A percentile compares a stretch with the other conserved stretches of the same genome.
Conservation (phyloP, 2,113 vertebrate genomes). For the Scartelaos histophorus region DNA sequence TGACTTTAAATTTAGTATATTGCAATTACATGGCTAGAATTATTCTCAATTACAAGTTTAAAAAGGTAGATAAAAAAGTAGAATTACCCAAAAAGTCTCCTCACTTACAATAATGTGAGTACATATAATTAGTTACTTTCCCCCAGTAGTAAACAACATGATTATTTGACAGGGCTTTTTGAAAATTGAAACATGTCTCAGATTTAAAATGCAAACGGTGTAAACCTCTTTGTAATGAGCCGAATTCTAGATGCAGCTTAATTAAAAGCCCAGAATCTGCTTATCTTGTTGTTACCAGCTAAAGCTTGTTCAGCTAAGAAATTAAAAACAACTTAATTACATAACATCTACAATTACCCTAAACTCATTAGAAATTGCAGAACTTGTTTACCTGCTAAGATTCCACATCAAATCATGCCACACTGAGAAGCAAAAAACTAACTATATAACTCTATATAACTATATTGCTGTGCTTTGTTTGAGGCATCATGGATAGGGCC, state of each 20-base stretch:
- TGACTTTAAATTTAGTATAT: no score
- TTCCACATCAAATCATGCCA: not conserved
- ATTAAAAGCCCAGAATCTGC: not conserved
- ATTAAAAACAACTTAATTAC: not conserved
- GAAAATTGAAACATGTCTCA: not conserved
- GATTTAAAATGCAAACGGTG: not conserved
- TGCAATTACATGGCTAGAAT: no score
- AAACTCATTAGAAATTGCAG: not conserved
- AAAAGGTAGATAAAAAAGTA: no score
- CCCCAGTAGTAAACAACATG: no score
- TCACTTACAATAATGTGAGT: no score
- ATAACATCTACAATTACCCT: not conserved
- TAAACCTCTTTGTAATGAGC: not conserved
- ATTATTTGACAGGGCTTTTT: not conserved
- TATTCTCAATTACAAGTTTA: no score
- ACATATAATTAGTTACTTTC: no score
- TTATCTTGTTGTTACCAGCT: not conserved
- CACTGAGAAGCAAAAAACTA: no score
- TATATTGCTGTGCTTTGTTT: no score
- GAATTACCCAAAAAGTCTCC: no score
- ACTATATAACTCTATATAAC: no score
- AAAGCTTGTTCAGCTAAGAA: not conserved
- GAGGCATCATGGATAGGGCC: no score
- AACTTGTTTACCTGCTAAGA: not conserved
- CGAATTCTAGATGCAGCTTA: not conserved